Evolutionary conservation across 2,888 invertebrate species (phyloP).

Genomic region (Apamea crenata): DNA sequence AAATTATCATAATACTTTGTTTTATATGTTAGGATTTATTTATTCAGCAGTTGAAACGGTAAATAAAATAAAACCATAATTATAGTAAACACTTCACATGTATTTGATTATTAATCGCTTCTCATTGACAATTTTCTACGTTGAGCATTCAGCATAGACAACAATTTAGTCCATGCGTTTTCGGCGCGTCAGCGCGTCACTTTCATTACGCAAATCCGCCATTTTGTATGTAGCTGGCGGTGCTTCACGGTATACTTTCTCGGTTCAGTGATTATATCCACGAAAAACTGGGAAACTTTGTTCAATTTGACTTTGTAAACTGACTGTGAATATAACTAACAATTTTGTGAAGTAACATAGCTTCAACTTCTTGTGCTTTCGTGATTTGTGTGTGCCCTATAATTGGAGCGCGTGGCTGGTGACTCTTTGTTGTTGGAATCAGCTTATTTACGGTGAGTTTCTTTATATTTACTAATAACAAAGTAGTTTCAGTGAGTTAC

Average conservation of each 20-base stretch:
- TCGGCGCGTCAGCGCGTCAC: constrained; percentile 89
- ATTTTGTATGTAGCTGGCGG: constrained; percentile 91
- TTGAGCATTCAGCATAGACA: constrained; percentile 71
- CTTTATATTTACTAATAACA: constrained; percentile 70
- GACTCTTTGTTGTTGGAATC: constrained; percentile 90
- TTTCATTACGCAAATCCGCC: constrained; percentile 90
- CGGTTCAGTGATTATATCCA: constrained; percentile 86
- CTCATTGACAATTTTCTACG: constrained; percentile 5
- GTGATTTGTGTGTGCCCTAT: constrained; percentile 89
- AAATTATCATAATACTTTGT: neutral
- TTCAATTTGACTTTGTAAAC: constrained; percentile 79
- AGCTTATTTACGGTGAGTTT: constrained; percentile 88
- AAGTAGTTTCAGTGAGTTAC: constrained; percentile 60
- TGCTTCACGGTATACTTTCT: constrained; percentile 87
- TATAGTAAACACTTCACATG: neutral
- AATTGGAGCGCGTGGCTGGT: constrained; percentile 90
- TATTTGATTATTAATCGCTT: neutral
- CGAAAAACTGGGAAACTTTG: constrained; percentile 86
- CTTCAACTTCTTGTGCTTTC: constrained; percentile 85
- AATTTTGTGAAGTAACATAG: constrained; percentile 81
- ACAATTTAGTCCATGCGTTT: constrained; percentile 76
- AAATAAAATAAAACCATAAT: neutral
- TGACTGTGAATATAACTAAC: constrained; percentile 81
- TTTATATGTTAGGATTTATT: neutral
- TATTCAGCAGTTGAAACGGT: neutral